These are phyloP conservation scores for Agonopterix heracliana DNA, from an alignment of 2,888 invertebrate species.

Conservation along the genomic window DNA sequence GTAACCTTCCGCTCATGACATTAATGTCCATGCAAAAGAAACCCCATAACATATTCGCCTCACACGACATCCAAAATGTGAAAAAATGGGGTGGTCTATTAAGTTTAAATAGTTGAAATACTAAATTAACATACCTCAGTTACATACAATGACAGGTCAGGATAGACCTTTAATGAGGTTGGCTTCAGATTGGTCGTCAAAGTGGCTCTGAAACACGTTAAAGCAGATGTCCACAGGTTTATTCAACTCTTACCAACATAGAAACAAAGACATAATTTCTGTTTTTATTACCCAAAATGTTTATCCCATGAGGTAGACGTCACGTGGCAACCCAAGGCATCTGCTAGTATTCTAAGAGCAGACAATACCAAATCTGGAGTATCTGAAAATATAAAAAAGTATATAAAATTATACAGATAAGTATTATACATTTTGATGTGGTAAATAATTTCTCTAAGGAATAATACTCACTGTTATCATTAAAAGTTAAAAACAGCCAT, in stretches of 20 bases:
- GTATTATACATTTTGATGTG: background rate
- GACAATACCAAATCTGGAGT: constrained; percentile 82
- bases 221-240: background rate
- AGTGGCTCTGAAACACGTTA: constrained; percentile 45
- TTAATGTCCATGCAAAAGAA: too few relatives aligned
- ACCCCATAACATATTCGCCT: too few relatives aligned
- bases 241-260: background rate
- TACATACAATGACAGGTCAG: constrained; percentile 55
- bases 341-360: constrained; percentile 83
- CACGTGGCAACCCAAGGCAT: constrained; percentile 86
- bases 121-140: constrained; percentile 45
- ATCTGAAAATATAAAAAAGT: constrained; percentile 50
- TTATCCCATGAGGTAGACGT: constrained; percentile 90
- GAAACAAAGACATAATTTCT: background rate
- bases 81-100: too few relatives aligned
- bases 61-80: too few relatives aligned
- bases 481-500: constrained; percentile 78
- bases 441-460: background rate
- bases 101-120: too few relatives aligned
- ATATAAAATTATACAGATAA: background rate
- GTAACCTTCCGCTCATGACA: too few relatives aligned
- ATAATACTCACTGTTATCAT: constrained; percentile 70
- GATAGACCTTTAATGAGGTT: constrained; percentile 50
- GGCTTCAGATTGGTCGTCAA: constrained; percentile 53
- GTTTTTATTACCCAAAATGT: constrained; percentile 56